These are phyloP conservation scores for Paramormyrops hopkinsi DNA, from an alignment of 2,797 vertebrate species.

Conservation along the genomic window DNA sequence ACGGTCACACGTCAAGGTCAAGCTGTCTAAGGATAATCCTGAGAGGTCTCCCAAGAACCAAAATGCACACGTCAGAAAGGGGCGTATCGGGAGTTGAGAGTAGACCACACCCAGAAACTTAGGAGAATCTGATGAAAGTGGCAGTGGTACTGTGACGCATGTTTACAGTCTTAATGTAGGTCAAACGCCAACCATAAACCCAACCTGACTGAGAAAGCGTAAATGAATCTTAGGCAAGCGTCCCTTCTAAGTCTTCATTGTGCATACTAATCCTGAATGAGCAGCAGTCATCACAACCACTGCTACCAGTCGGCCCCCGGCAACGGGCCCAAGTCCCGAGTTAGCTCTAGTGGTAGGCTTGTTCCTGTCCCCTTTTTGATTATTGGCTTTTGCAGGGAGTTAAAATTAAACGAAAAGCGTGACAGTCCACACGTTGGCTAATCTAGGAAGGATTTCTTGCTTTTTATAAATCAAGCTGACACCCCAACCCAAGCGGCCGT, in stretches of 20 bases:
- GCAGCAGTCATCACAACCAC: not conserved
- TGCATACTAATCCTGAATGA: not conserved
- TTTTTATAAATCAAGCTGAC: not conserved
- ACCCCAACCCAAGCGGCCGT: not conserved
- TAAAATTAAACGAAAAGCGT: constrained; percentile 8
- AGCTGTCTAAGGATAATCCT: not conserved
- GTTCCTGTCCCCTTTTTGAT: not conserved
- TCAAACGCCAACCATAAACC: not conserved
- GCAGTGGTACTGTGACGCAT: not conserved
- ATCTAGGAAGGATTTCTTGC: constrained; percentile 10
- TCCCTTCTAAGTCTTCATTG: not conserved
- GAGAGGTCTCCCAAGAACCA: not conserved
- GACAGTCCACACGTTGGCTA: constrained; percentile 3
- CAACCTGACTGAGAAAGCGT: not conserved
- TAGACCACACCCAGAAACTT: not conserved
- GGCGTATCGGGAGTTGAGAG: not conserved
- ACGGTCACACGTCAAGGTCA: not conserved
- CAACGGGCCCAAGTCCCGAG: not conserved
- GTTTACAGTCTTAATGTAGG: constrained; percentile 3
- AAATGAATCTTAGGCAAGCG: not conserved
- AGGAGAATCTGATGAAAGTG: not conserved
- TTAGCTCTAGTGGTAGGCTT: not conserved
- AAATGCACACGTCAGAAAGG: not conserved
- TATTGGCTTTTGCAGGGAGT: not conserved
- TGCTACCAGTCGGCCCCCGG: not conserved